A percentile compares a stretch with the other conserved stretches of the same genome.
Evolutionary conservation across 2,888 invertebrate species (phyloP).

Genomic region (Cerceris rybyensis): DNA sequence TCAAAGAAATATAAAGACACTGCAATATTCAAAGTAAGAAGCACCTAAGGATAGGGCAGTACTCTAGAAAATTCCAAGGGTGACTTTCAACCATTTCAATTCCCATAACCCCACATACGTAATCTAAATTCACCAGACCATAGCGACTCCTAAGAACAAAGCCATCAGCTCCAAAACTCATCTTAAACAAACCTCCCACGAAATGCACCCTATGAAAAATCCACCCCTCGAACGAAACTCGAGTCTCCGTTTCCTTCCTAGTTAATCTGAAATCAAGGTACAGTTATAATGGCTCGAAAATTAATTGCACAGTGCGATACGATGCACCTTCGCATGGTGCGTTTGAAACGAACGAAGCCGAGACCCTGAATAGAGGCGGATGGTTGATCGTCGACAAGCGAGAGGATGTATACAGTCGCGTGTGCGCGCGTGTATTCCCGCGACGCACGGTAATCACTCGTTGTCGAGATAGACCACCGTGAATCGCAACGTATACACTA

Average conservation of each 20-base stretch:
- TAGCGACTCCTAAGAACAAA: too few species aligned
- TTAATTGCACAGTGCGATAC: background rate
- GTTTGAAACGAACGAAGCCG: conserved; percentile 11
- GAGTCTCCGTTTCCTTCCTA: background rate
- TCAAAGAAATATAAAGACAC: too few species aligned
- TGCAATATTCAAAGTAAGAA: too few species aligned
- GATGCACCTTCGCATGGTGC: conserved; percentile 2
- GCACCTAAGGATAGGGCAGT: too few species aligned
- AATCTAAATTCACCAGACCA: too few species aligned
- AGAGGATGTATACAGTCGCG: conserved; percentile 11
- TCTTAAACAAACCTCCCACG: too few species aligned
- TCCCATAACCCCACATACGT: too few species aligned
- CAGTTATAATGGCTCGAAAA: background rate
- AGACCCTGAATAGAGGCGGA: conserved; percentile 34
- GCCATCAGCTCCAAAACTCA: too few species aligned
- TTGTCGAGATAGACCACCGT: conserved; percentile 44
- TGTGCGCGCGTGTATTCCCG: conserved; percentile 25
- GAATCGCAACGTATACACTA: conserved; percentile 30
- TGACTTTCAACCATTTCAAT: too few species aligned
- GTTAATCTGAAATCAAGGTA: background rate
- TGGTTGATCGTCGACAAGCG: conserved; percentile 38
- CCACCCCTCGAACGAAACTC: too few species aligned
- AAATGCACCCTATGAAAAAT: too few species aligned
- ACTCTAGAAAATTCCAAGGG: too few species aligned
- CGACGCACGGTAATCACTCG: conserved; percentile 43